These are phyloP conservation scores for Neosilurus hyrtlii DNA, from an alignment of 2,797 vertebrate genomes.

Conservation along the genomic window DNA sequence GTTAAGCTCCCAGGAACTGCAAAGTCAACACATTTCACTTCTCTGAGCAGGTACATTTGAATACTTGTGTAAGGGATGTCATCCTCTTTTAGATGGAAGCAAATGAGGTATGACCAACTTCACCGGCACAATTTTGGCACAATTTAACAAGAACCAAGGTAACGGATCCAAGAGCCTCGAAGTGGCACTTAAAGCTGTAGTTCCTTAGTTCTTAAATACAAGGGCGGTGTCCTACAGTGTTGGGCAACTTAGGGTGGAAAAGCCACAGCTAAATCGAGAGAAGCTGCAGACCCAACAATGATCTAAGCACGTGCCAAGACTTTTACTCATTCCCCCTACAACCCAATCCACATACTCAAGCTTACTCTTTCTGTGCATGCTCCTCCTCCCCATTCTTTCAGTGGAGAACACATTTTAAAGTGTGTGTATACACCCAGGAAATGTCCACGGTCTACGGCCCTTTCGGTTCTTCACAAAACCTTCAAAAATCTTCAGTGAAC, in stretches of 20 bases:
- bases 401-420: slow-evolving; percentile 4
- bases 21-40: slow-evolving; percentile 54
- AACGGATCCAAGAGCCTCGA: neutral
- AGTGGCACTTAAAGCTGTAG: neutral
- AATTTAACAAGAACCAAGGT: neutral
- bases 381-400: neutral
- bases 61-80: slow-evolving; percentile 17
- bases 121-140: neutral
- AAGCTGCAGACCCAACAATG: slow-evolving; percentile 47
- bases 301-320: slow-evolving; percentile 46
- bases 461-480: slow-evolving; percentile 20
- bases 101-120: neutral
- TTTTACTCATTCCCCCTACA: slow-evolving; percentile 37
- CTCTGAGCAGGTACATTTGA: slow-evolving; percentile 40
- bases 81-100: neutral
- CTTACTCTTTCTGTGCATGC: neutral
- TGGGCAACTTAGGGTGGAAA: slow-evolving; percentile 44
- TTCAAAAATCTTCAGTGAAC: neutral
- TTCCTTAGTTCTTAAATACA: slow-evolving; percentile 6
- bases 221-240: slow-evolving; percentile 43
- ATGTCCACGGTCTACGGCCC: slow-evolving; percentile 5
- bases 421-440: slow-evolving; percentile 25
- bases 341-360: slow-evolving; percentile 19
- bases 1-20: slow-evolving; percentile 16
- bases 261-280: slow-evolving; percentile 52